A percentile compares a stretch with the other conserved stretches of the same genome.
phyloP scores from a whole-genome alignment of 1,140 invertebrate genomes.

The Pomphorhynchus laevis region DNA sequence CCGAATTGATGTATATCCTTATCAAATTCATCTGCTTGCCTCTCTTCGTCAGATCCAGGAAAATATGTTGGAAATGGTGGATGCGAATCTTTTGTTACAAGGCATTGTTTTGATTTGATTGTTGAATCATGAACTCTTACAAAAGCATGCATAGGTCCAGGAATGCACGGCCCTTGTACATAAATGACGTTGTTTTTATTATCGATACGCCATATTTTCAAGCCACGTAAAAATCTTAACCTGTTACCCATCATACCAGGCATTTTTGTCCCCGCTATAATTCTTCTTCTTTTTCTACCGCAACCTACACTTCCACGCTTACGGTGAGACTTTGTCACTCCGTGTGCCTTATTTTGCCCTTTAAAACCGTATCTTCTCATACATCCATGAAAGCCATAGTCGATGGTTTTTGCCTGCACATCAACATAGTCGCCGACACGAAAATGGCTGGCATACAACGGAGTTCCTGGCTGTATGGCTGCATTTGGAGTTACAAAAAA shows the following conservation, averaged over 20 bases:
- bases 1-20: slow-evolving; percentile 33
- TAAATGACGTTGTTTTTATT: slow-evolving; percentile 65
- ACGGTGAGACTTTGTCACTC: slow-evolving; percentile 67
- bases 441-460: slow-evolving; percentile 51
- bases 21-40: slow-evolving; percentile 33
- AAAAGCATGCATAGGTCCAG: slow-evolving; percentile 40
- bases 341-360: slow-evolving; percentile 43
- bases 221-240: slow-evolving; percentile 30
- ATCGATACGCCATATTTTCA: slow-evolving; percentile 51
- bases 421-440: slow-evolving; percentile 57
- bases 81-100: slow-evolving; percentile 17
- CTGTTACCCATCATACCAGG: slow-evolving; percentile 70
- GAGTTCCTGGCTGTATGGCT: slow-evolving; percentile 38
- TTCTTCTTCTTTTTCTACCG: slow-evolving; percentile 14
- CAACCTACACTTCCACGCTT: slow-evolving; percentile 48
- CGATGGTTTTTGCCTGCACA: slow-evolving; percentile 53
- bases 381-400: slow-evolving; percentile 86
- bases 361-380: slow-evolving; percentile 76
- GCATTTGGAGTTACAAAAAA: slow-evolving; percentile 54
- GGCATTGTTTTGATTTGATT: slow-evolving; percentile 13
- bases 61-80: slow-evolving; percentile 45
- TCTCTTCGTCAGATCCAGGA: slow-evolving; percentile 23
- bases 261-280: slow-evolving; percentile 50
- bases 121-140: slow-evolving; percentile 42
- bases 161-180: slow-evolving; percentile 37